Evolutionary conservation across 1,140 invertebrate species (phyloP), one percentile per base, ranked within the genome.

Genomic region (Maniola jurtina): DNA sequence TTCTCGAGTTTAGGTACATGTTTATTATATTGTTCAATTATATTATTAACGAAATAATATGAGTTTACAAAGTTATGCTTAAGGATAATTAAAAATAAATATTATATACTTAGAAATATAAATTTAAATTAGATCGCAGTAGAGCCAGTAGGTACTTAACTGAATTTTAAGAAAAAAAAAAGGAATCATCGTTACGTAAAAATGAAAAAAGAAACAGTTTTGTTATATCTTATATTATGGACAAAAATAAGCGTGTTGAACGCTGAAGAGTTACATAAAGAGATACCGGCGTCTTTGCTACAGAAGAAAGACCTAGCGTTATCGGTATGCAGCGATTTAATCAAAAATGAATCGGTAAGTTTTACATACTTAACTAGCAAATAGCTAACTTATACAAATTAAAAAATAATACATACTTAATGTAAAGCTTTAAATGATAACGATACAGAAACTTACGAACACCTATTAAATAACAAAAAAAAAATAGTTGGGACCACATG

Each of bases 231-330:
- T n/a, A 40, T 64, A 11, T 58, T 64, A 11, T 64, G 63, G 40
- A 14, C 16, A 25, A 58, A 50, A 10, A 10, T 50, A 10, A 36
- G 42, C 55, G 15, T 47, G n/a, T 52, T 35, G 16, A 64, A 61
- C 33, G 10, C 48, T n/a, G 66, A 70, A 60, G 66, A 73, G 42
- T 36, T 69, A 38, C 38, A 67, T 48, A 34, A 55, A 59, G 42
- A 71, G 38, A 58, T 80, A 45, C 73, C 77, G 5, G 68, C 64
- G 5, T 62, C 57, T 9, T 35, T 34, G 25, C 54, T 63, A 16
- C 68, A 70, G 15, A 68, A 48, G n/a, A 66, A 64, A 45, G 45
- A 70, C 56, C 73, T 83, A 50, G 71, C 77, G 9, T 33, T 68
- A 45, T 52, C 38, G 11, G 73, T 83, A 11, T 83, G 81, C 55